Percentiles rank a stretch among this genome's conserved stretches.
phyloP scores from a whole-genome alignment of 2,797 vertebrate species.

The Fratercula arctica region DNA sequence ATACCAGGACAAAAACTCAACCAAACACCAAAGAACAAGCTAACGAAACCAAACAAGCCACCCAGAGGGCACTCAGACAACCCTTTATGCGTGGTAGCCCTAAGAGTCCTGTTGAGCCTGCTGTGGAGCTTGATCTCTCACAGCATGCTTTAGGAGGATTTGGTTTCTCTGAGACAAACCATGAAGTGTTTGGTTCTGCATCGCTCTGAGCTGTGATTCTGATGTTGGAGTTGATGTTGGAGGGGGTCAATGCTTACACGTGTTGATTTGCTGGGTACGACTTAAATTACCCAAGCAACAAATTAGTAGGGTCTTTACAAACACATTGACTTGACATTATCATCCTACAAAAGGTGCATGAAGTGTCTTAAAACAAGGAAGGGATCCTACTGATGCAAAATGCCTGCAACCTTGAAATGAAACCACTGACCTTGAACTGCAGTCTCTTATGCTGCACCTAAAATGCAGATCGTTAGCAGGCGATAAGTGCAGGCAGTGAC shows the following conservation, averaged over 20 bases:
- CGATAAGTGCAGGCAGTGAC: no score
- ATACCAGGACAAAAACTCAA: no score
- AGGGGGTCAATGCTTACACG: background rate
- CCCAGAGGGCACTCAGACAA: no score
- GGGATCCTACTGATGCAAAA: background rate
- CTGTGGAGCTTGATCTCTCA: background rate
- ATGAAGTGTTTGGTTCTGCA: background rate
- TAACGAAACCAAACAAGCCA: background rate
- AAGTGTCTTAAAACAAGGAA: background rate
- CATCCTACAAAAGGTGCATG: background rate
- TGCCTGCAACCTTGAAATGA: background rate
- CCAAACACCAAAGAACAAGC: background rate
- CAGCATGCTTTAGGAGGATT: background rate
- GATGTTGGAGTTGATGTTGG: no score
- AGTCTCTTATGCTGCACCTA: background rate
- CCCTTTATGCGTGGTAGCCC: background rate
- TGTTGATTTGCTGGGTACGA: background rate
- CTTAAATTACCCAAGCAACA: background rate
- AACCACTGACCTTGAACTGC: no score
- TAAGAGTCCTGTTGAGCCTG: background rate
- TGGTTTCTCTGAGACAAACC: background rate
- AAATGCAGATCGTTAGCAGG: rapidly evolving
- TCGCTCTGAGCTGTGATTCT: background rate
- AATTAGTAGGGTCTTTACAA: background rate
- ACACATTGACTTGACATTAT: background rate